phyloP scores from a whole-genome alignment of 2,113 vertebrate genomes.

The Chaenocephalus aceratus region DNA sequence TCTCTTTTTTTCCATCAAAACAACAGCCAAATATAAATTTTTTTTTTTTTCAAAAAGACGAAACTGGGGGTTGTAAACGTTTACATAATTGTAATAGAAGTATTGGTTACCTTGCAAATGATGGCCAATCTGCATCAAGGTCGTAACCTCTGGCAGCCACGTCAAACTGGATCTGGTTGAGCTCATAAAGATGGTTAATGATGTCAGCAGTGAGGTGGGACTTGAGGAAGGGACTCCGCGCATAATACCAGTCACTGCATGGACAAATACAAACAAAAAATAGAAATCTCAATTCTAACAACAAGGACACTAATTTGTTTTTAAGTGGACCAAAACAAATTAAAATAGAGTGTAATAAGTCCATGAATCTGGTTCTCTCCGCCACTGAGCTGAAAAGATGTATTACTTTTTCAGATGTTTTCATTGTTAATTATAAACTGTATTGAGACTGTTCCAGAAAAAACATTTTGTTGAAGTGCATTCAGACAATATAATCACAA shows the following conservation, averaged over 20 bases:
- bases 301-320: not conserved
- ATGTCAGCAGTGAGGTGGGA: constrained; percentile 90
- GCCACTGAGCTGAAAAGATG: no score
- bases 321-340: no score
- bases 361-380: not conserved
- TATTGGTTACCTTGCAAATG: constrained; percentile 89
- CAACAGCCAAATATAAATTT: not conserved
- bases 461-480: not conserved
- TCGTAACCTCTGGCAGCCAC: constrained; percentile 92
- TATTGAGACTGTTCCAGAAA: not conserved
- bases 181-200: constrained; percentile 93
- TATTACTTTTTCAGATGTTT: not conserved
- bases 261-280: constrained; percentile 24
- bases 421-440: not conserved
- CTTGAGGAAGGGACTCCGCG: constrained; percentile 94
- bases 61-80: not conserved
- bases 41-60: not conserved
- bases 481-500: not conserved
- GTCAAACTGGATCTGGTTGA: constrained; percentile 95
- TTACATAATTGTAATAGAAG: not conserved
- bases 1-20: not conserved
- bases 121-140: constrained; percentile 93
- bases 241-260: constrained; percentile 96
- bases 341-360: no score
- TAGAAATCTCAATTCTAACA: constrained; percentile 17